These are phyloP conservation scores for Caloenas nicobarica DNA, from an alignment of 2,113 vertebrate species.

Conservation along the genomic window DNA sequence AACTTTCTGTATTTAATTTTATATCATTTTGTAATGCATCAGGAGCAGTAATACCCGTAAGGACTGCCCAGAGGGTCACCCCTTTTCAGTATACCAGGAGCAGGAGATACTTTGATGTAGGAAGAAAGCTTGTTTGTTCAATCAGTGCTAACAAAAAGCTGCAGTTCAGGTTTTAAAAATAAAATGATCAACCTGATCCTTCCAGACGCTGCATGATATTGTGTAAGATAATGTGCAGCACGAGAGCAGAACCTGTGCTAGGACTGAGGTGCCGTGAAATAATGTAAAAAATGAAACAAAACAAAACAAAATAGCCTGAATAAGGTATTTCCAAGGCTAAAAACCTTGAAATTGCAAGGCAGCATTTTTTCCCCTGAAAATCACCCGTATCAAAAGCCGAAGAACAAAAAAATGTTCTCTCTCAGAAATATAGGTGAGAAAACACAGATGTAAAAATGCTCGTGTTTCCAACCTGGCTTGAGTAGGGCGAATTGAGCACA, in stretches of 20 bases:
- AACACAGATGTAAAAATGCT: not conserved
- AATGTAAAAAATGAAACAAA: slow-evolving; percentile 37
- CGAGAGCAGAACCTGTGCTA: slow-evolving; percentile 9
- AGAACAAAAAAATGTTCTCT: not conserved
- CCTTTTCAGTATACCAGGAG: slow-evolving; percentile 47
- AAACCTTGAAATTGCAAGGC: slow-evolving; percentile 10
- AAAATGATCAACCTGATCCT: slow-evolving; percentile 40
- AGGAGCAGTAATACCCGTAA: slow-evolving; percentile 9
- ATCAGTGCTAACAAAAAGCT: slow-evolving; percentile 53
- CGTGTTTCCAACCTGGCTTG: not conserved
- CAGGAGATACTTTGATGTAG: slow-evolving; percentile 51
- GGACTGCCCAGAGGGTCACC: slow-evolving; percentile 58
- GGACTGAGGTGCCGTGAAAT: not conserved
- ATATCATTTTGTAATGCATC: slow-evolving; percentile 17
- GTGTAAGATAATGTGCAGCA: not conserved
- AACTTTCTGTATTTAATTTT: slow-evolving; percentile 57
- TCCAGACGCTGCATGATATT: slow-evolving; percentile 8
- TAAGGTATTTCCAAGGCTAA: not conserved
- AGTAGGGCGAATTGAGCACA: fast-evolving
- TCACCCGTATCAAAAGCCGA: not conserved
- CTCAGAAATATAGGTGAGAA: not conserved
- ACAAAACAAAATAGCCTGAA: slow-evolving; percentile 3
- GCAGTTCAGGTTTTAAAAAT: slow-evolving; percentile 43
- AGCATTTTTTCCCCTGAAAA: not conserved
- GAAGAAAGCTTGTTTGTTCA: slow-evolving; percentile 70